Percentiles rank a stretch among this genome's conserved stretches.
These are phyloP conservation scores for Epinotia demarniana DNA, from an alignment of 2,888 invertebrate species.

Conservation along the genomic window DNA sequence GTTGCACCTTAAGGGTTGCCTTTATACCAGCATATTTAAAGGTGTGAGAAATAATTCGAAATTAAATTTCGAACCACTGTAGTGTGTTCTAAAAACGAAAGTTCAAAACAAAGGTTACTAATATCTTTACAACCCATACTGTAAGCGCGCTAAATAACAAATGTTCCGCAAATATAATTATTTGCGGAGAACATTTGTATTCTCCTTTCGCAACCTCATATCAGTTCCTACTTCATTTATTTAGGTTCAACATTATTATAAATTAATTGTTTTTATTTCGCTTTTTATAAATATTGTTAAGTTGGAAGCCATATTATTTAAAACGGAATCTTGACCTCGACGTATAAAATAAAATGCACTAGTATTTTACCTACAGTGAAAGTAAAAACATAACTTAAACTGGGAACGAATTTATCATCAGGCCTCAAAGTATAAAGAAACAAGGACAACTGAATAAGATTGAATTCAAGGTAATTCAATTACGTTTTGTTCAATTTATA, in stretches of 20 bases:
- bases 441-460: neutral
- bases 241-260: constrained; percentile 45
- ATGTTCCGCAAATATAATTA: constrained; percentile 20
- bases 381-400: neutral
- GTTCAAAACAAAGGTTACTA: neutral
- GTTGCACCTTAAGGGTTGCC: no score
- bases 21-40: neutral
- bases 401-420: neutral
- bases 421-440: neutral
- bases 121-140: constrained; percentile 11
- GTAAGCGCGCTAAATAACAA: constrained; percentile 14
- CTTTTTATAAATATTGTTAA: constrained; percentile 45
- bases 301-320: constrained; percentile 45
- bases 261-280: constrained; percentile 44
- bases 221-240: constrained; percentile 53
- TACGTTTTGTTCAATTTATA: neutral
- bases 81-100: neutral
- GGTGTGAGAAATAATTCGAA: neutral
- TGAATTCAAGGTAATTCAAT: neutral
- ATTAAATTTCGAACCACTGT: neutral
- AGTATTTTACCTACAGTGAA: neutral
- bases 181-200: constrained; percentile 26
- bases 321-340: constrained; percentile 23
- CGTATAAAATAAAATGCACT: constrained; percentile 11
- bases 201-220: constrained; percentile 44